phyloP scores from a whole-genome alignment of 2,888 invertebrate genomes.

The Conops quadrifasciatus region DNA sequence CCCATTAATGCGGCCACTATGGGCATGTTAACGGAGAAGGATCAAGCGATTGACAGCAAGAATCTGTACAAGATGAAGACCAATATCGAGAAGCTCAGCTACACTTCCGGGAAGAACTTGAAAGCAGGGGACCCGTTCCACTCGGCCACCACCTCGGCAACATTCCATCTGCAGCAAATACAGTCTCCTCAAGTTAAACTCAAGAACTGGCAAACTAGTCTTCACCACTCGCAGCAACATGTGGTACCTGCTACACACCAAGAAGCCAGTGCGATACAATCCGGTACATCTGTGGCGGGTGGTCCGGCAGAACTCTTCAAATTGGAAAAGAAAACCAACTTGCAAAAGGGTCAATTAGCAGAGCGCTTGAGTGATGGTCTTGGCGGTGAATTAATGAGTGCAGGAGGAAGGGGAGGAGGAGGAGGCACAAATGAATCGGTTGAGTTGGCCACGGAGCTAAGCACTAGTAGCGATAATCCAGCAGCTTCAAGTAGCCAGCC shows the following conservation, averaged over 20 bases:
- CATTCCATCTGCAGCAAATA: conserved; percentile 41
- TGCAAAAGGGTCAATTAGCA: conserved; percentile 36
- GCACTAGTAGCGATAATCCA: too few species aligned
- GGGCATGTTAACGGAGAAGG: conserved; percentile 75
- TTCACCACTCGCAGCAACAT: conserved; percentile 36
- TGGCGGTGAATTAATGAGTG: too few species aligned
- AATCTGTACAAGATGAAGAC: conserved; percentile 62
- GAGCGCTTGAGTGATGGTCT: too few species aligned
- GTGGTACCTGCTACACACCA: conserved; percentile 20
- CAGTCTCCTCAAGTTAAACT: conserved; percentile 45
- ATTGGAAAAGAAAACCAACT: conserved; percentile 56
- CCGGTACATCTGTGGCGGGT: neutral
- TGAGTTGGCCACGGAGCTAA: neutral
- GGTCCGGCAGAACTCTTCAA: conserved; percentile 1
- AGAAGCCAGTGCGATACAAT: conserved; percentile 12
- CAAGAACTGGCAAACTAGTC: conserved; percentile 45
- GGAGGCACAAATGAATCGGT: neutral
- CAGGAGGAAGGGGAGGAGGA: conserved; percentile 27
- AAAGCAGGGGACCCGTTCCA: conserved; percentile 49
- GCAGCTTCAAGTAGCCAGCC: neutral
- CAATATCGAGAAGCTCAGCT: conserved; percentile 60
- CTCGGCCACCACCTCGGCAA: conserved; percentile 19
- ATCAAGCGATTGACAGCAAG: conserved; percentile 65
- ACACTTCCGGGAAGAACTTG: conserved; percentile 55
- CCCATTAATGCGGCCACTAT: conserved; percentile 53